These are phyloP conservation scores for Bambusicola thoracicus DNA, from an alignment of 2,113 vertebrate genomes.

Conservation along the genomic window DNA sequence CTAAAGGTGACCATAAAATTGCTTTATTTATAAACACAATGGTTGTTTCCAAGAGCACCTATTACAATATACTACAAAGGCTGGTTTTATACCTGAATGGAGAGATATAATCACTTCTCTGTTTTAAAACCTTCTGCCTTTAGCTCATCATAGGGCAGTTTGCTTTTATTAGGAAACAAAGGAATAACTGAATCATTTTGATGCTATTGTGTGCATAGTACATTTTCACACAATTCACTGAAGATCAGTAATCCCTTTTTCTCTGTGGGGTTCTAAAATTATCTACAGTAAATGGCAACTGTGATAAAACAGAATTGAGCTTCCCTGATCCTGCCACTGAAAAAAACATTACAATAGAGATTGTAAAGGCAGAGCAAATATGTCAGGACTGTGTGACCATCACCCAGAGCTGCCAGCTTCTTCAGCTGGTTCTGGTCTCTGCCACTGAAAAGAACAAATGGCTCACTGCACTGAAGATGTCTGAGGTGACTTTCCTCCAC, in stretches of 20 bases:
- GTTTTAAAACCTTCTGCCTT: slow-evolving; percentile 4
- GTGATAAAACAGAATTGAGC: not conserved
- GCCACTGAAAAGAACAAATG: not conserved
- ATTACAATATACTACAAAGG: not conserved
- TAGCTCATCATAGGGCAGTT: not conserved
- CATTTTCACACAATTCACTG: not conserved
- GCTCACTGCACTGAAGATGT: not conserved
- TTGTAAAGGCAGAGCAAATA: not conserved
- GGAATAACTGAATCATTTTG: not conserved
- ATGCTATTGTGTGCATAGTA: not conserved
- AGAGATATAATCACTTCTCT: slow-evolving; percentile 15
- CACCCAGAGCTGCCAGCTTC: not conserved
- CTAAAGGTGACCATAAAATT: not conserved
- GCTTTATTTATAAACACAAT: not conserved
- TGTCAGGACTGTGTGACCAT: not conserved
- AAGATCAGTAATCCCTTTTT: not conserved
- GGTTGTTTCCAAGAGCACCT: not conserved
- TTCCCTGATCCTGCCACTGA: not conserved
- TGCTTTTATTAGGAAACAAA: not conserved
- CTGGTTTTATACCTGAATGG: not conserved
- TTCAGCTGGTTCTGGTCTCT: not conserved
- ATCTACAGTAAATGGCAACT: not conserved
- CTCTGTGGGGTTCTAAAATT: not conserved
- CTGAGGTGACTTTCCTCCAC: not conserved
- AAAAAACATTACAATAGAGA: not conserved